Conservation (phyloP, 2,113 vertebrate genomes). For the Zingel zingel region DNA sequence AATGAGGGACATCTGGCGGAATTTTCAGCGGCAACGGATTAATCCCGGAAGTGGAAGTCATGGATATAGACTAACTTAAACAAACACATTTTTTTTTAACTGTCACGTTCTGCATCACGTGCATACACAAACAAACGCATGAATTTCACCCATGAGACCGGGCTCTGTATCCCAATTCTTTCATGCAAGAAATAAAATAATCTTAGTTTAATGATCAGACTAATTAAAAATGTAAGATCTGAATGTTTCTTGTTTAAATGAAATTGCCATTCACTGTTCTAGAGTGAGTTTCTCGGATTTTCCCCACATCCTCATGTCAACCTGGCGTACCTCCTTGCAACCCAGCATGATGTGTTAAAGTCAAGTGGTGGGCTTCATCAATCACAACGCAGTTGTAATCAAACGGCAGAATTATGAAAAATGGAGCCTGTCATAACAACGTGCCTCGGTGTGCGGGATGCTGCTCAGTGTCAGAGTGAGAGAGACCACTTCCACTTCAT, state of each 20-base stretch:
- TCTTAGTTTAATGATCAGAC: not conserved
- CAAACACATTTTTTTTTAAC: too few species aligned
- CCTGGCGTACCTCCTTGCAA: constrained; percentile 28
- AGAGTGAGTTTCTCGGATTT: constrained; percentile 4
- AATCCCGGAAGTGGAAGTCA: too few species aligned
- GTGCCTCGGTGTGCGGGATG: constrained; percentile 55
- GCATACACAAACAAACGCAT: too few species aligned
- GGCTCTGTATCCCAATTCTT: too few species aligned
- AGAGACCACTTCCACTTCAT: constrained; percentile 63
- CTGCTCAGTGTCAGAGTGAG: constrained; percentile 69
- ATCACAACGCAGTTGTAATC: constrained; percentile 79
- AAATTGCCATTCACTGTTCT: not conserved
- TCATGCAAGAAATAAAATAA: not conserved
- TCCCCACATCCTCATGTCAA: constrained; percentile 55
- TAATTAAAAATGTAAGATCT: not conserved
- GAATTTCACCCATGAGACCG: too few species aligned
- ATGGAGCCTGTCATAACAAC: constrained; percentile 79
- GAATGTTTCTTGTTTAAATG: not conserved
- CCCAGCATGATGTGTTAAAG: constrained; percentile 52
- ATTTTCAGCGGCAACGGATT: too few species aligned
- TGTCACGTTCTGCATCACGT: too few species aligned
- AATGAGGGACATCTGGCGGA: too few species aligned
- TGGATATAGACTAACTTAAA: too few species aligned
- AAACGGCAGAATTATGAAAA: constrained; percentile 83
- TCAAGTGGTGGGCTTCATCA: constrained; percentile 76